Percentiles rank a stretch among this genome's conserved stretches.
These are phyloP conservation scores for Leiothrix lutea DNA, from an alignment of 2,113 vertebrate genomes.

Conservation along the genomic window DNA sequence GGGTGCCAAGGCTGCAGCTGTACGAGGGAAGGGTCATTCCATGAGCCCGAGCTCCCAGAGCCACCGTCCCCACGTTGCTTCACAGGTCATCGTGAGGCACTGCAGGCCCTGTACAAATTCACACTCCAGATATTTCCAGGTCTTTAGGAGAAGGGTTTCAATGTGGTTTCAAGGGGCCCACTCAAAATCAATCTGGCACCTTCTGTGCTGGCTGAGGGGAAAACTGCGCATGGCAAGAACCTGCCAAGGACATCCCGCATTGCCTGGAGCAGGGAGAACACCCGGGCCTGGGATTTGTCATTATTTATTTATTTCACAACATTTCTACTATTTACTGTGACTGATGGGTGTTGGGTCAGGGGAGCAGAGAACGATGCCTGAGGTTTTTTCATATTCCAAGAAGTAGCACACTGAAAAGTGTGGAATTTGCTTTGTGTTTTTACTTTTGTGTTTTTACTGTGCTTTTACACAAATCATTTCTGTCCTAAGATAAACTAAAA, in stretches of 20 bases:
- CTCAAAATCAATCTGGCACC: background rate
- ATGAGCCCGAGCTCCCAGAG: background rate
- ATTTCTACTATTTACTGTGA: background rate
- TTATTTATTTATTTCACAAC: background rate
- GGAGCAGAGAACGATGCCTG: background rate
- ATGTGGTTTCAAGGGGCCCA: background rate
- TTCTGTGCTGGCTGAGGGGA: background rate
- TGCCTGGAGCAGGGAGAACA: background rate
- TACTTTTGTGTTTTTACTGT: background rate
- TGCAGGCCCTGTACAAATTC: background rate
- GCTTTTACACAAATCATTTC: background rate
- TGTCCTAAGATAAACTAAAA: background rate
- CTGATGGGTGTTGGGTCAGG: background rate
- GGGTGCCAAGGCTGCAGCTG: background rate
- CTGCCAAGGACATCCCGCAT: fast-evolving
- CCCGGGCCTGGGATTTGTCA: background rate
- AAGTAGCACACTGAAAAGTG: background rate
- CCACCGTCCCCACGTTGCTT: background rate
- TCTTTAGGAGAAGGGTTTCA: background rate
- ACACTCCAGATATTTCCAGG: background rate
- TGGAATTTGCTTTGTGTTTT: background rate
- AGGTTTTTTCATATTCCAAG: background rate
- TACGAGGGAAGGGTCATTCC: background rate
- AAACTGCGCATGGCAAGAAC: background rate
- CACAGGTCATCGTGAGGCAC: background rate